Evolutionary conservation across 2,797 vertebrate genomes (phyloP).

Genomic region (Acipenser transmontanus): DNA sequence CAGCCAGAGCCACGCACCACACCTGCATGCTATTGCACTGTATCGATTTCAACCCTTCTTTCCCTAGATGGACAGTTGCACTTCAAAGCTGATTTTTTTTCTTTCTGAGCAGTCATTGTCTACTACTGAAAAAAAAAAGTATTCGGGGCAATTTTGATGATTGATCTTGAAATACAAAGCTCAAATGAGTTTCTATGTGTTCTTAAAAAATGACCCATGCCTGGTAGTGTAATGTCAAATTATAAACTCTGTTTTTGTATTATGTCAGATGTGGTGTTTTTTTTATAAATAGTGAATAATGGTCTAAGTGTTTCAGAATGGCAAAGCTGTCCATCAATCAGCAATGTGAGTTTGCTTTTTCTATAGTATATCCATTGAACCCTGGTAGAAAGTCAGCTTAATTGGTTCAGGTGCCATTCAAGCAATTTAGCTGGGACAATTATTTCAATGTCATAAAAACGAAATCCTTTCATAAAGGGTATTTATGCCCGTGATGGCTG

Average conservation of each 20-base stretch:
- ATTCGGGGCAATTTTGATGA: conserved; percentile 63
- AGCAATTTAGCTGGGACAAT: conserved; percentile 64
- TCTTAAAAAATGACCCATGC: conserved; percentile 70
- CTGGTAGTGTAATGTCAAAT: conserved; percentile 66
- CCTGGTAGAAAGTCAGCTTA: conserved; percentile 69
- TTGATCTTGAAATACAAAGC: conserved; percentile 66
- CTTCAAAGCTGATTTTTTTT: conserved; percentile 50
- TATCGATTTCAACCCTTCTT: conserved; percentile 44
- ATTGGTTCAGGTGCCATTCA: conserved; percentile 70
- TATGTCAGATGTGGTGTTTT: conserved; percentile 73
- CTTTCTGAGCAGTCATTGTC: conserved; percentile 25
- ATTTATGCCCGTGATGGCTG: too few relatives aligned
- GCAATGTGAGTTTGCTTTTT: conserved; percentile 16
- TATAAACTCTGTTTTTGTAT: conserved; percentile 63
- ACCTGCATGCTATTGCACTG: conserved; percentile 66
- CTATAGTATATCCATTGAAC: conserved; percentile 70
- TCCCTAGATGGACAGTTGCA: conserved; percentile 60
- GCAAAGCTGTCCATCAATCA: conserved; percentile 70
- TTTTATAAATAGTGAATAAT: conserved; percentile 72
- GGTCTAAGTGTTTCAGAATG: conserved; percentile 72
- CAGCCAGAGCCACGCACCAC: conserved; percentile 38
- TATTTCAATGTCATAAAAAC: conserved; percentile 56
- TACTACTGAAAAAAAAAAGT: conserved; percentile 21
- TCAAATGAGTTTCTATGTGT: conserved; percentile 61
- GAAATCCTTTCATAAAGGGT: conserved; percentile 12